A percentile compares a stretch with the other conserved stretches of the same genome.
phyloP scores from a whole-genome alignment of 2,888 invertebrate species.

The Dromius quadrimaculatus region DNA sequence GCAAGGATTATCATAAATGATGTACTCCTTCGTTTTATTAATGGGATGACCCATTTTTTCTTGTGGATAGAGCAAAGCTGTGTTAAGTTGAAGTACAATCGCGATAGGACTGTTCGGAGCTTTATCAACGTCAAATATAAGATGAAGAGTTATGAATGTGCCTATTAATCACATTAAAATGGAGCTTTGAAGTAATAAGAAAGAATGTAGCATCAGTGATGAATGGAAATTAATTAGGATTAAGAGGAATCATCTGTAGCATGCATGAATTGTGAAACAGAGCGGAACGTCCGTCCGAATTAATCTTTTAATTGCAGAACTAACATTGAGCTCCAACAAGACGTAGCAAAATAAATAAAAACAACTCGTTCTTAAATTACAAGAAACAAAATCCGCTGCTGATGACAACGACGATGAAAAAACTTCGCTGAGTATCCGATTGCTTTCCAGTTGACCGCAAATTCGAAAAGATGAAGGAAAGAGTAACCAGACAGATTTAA shows the following conservation, averaged over 20 bases:
- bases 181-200: constrained; percentile 32
- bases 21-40: no score
- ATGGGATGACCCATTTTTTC: no score
- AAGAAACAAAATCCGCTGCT: constrained; percentile 35
- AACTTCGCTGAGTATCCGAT: constrained; percentile 3
- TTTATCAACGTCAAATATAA: constrained; percentile 41
- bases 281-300: background rate
- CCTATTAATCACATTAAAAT: constrained; percentile 28
- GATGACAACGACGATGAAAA: constrained; percentile 15
- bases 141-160: constrained; percentile 42
- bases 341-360: constrained; percentile 18
- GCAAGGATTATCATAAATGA: no score
- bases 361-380: constrained; percentile 37
- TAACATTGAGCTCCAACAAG: constrained; percentile 26
- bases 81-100: constrained; percentile 19
- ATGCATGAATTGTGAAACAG: background rate
- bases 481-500: constrained; percentile 1
- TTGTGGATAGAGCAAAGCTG: background rate
- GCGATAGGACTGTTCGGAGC: background rate
- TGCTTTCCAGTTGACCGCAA: constrained; percentile 3
- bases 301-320: constrained; percentile 20
- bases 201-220: constrained; percentile 27
- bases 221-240: constrained; percentile 38
- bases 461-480: background rate
- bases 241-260: background rate